A percentile compares a stretch with the other conserved stretches of the same genome.
phyloP scores from a whole-genome alignment of 2,113 vertebrate genomes.

The Amia ocellicauda region DNA sequence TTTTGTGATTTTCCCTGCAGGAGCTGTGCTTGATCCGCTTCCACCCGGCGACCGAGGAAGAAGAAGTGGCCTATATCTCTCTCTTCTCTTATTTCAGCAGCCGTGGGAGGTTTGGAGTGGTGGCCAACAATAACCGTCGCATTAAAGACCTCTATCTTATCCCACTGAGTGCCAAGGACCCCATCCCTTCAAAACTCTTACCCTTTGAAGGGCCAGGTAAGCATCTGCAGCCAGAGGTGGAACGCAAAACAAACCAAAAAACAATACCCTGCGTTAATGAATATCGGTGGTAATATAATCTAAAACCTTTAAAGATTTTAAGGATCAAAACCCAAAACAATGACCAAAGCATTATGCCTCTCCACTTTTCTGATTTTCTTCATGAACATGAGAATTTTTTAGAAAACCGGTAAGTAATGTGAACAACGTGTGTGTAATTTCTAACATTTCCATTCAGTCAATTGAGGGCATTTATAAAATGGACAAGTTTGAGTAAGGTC shows the following conservation, averaged over 20 bases:
- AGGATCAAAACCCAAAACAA: too few species aligned
- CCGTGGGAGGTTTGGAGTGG: constrained; percentile 91
- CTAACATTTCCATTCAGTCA: too few species aligned
- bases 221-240: constrained; percentile 43
- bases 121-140: constrained; percentile 85
- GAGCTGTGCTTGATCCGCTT: constrained; percentile 94
- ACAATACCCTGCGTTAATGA: too few species aligned
- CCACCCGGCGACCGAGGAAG: constrained; percentile 92
- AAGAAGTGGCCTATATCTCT: constrained; percentile 94
- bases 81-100: constrained; percentile 98
- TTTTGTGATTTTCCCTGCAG: constrained; percentile 55
- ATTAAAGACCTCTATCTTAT: constrained; percentile 97
- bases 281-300: too few species aligned
- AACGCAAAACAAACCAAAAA: too few species aligned
- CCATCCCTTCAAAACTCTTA: constrained; percentile 85
- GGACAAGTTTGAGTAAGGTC: neutral
- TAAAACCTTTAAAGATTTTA: too few species aligned
- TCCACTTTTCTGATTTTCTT: too few species aligned
- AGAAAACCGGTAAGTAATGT: too few species aligned
- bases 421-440: too few species aligned
- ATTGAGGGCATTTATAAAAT: neutral
- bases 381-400: too few species aligned
- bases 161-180: constrained; percentile 84
- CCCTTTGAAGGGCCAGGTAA: constrained; percentile 98
- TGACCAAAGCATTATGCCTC: too few species aligned